Evolutionary conservation across 2,888 invertebrate species (phyloP), one percentile per base, ranked within the genome.

Genomic region (Slavum lentiscoides): DNA sequence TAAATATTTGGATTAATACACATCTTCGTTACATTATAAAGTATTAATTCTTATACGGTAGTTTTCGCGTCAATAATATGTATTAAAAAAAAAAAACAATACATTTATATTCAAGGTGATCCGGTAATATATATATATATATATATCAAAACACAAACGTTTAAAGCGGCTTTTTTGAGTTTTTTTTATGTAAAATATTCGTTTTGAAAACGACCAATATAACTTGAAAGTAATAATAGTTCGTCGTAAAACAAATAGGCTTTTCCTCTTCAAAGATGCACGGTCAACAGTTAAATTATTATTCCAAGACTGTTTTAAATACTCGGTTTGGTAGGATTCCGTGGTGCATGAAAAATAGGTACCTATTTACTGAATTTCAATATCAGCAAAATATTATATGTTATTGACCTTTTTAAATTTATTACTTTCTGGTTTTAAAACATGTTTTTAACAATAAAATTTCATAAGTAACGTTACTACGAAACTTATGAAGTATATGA

Each of bases 111-210:
- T 13, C 13, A 66, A 43, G 21, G n/a, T 13, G 21, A 21, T 66
- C 30, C 13, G n/a, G 11, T 49, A 13, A 49, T n/a, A 21, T 13
- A 43, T 66, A 30, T 30, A n/a, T 4, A 30, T 2, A 21, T 43
- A 21, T 21, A 7, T 8, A 49, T 21, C 23, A 8, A 49, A 49
- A 21, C 7, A 3, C 17, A 4, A 58, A 15, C 23, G 53, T 30
- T 69, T 53, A 6, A 69, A 69, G 53, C 8, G 30, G 23, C 23
- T 53, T 53, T 9, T 21, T 23, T 23, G 3, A 68, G 23, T 68
- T 68, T 68, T 68, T 68, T 68, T 49, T 53, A 53, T 58, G 37
- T 58, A 37, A 58, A 70, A 58, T 37, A 70, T 70, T 70, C 30
- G n/a, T 37, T 58, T 58, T 7, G 2, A 21, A 66, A 21, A 15